These are phyloP conservation scores for Cetonia aurata DNA, from an alignment of 2,888 invertebrate species.

Conservation along the genomic window DNA sequence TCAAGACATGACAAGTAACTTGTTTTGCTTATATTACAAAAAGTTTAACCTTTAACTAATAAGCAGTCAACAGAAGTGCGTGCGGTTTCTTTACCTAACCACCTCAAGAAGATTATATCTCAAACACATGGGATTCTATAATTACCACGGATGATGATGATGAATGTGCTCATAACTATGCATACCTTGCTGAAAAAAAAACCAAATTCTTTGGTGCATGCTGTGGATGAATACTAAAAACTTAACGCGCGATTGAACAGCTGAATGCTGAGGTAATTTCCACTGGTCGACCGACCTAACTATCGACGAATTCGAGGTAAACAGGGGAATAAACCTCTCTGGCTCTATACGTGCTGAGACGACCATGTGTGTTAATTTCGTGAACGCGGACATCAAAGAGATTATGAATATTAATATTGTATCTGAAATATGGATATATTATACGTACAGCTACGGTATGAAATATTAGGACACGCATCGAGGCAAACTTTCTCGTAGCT, in stretches of 20 bases:
- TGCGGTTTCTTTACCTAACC: slow-evolving; percentile 1
- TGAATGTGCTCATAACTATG: not conserved
- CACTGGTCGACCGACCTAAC: too few species aligned
- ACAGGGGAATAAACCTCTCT: not conserved
- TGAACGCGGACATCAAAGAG: slow-evolving; percentile 2
- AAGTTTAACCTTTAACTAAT: slow-evolving; percentile 9
- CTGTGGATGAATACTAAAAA: too few species aligned
- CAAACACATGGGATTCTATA: not conserved
- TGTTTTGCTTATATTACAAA: slow-evolving; percentile 1
- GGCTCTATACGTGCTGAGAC: not conserved
- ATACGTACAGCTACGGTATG: too few species aligned
- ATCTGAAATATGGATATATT: slow-evolving; percentile 8
- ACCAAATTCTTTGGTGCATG: too few species aligned
- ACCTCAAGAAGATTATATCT: too few species aligned
- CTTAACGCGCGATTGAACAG: too few species aligned
- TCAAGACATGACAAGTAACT: not conserved
- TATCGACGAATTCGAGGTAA: not conserved
- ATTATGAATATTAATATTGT: slow-evolving; percentile 26
- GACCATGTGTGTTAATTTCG: slow-evolving; percentile 4
- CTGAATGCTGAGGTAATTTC: too few species aligned
- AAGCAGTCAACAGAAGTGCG: not conserved
- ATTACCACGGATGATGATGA: not conserved
- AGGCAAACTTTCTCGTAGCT: too few species aligned
- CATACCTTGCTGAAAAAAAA: not conserved
- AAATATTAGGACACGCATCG: too few species aligned